Percentiles rank a stretch among this genome's conserved stretches.
phyloP scores from a whole-genome alignment of 2,888 invertebrate species.

The Smittia aterrima region DNA sequence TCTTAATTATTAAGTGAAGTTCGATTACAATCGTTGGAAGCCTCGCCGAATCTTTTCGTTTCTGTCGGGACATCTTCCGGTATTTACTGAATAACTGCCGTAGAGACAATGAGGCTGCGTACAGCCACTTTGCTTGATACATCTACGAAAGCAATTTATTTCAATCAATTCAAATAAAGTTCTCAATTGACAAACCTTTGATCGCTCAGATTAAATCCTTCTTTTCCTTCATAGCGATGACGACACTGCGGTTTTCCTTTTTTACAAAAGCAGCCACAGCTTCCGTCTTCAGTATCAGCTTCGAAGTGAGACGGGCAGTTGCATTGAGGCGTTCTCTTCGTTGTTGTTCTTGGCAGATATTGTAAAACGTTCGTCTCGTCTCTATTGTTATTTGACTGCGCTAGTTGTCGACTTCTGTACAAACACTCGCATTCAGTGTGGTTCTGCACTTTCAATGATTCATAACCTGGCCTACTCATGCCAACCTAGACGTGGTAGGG shows the following conservation, averaged over 20 bases:
- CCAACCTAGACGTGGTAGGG: neutral
- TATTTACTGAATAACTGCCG: neutral
- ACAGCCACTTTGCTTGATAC: neutral
- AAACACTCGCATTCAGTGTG: constrained; percentile 12
- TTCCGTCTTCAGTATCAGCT: neutral
- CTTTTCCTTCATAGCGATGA: neutral
- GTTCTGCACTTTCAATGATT: constrained; percentile 9
- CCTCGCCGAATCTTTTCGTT: neutral
- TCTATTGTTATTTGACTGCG: neutral
- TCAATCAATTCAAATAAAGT: neutral
- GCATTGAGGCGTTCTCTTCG: neutral
- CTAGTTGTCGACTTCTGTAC: neutral
- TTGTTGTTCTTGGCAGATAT: neutral
- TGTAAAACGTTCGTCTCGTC: neutral
- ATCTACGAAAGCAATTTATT: neutral
- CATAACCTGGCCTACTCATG: neutral
- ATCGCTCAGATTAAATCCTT: constrained; percentile 9
- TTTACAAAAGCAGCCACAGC: neutral
- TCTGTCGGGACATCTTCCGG: neutral
- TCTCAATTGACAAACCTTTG: neutral
- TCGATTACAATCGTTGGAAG: neutral
- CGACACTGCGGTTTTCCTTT: neutral
- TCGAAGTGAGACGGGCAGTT: neutral
- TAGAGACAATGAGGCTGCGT: neutral
- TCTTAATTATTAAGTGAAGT: neutral